A percentile compares a stretch with the other conserved stretches of the same genome.
These are phyloP conservation scores for Toxotes jaculatrix DNA, from an alignment of 2,113 vertebrate genomes.

Conservation along the genomic window DNA sequence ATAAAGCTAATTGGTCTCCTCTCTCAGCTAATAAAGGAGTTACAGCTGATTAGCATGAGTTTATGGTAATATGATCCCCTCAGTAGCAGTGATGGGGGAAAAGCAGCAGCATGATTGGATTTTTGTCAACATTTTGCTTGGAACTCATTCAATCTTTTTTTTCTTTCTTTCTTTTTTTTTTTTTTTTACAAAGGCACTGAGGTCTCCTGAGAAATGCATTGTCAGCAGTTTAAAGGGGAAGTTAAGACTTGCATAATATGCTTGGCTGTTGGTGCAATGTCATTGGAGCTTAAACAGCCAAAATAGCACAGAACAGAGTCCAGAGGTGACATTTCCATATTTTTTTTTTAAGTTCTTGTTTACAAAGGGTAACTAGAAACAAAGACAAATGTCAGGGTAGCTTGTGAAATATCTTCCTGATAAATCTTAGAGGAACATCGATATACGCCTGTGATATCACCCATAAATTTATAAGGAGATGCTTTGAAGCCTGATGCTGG, in stretches of 20 bases:
- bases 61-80: slow-evolving; percentile 60
- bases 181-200: slow-evolving; percentile 40
- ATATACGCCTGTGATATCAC: neutral
- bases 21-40: slow-evolving; percentile 40
- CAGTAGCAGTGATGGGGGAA: slow-evolving; percentile 28
- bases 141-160: slow-evolving; percentile 22
- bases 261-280: slow-evolving; percentile 52
- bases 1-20: slow-evolving; percentile 54
- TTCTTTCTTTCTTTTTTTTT: slow-evolving; percentile 7
- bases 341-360: slow-evolving; percentile 35
- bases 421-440: neutral
- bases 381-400: slow-evolving; percentile 36
- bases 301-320: slow-evolving; percentile 38
- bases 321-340: slow-evolving; percentile 54
- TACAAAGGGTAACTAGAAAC: slow-evolving; percentile 28
- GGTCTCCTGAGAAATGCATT: slow-evolving; percentile 31
- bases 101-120: slow-evolving; percentile 48
- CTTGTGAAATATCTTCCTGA: slow-evolving; percentile 10
- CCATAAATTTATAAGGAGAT: neutral
- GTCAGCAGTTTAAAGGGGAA: slow-evolving; percentile 63
- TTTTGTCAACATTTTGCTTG: slow-evolving; percentile 55
- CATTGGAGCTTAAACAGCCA: slow-evolving; percentile 31
- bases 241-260: slow-evolving; percentile 40
- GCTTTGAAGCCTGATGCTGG: neutral
- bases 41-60: slow-evolving; percentile 51